Conservation (phyloP, 2,888 invertebrate species). For the Kuschelorhynchus macadamiae region DNA sequence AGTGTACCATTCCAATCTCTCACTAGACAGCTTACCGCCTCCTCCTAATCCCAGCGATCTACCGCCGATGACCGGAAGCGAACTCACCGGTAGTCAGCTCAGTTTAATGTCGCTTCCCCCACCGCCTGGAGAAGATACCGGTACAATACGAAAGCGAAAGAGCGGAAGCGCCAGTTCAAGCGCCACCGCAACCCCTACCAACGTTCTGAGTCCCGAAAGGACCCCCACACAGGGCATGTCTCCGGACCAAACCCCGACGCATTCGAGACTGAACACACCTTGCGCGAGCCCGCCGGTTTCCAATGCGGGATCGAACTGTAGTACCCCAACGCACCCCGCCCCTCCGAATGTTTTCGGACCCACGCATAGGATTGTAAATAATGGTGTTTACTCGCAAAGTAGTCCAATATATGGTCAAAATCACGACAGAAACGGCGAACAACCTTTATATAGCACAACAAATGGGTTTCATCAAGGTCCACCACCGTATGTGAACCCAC, state of each 20-base stretch:
- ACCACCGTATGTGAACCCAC: slow-evolving; percentile 67
- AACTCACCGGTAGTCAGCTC: slow-evolving; percentile 80
- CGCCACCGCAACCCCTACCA: slow-evolving; percentile 69
- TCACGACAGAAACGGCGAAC: slow-evolving; percentile 58
- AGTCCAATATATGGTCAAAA: slow-evolving; percentile 56
- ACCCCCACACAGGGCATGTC: slow-evolving; percentile 65
- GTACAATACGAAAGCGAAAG: slow-evolving; percentile 68
- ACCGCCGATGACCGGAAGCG: slow-evolving; percentile 70
- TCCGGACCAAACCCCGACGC: slow-evolving; percentile 68
- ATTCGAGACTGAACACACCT: slow-evolving; percentile 65
- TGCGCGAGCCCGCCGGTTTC: slow-evolving; percentile 65
- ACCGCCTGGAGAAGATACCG: slow-evolving; percentile 73
- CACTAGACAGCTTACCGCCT: slow-evolving; percentile 85
- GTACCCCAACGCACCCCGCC: slow-evolving; percentile 64
- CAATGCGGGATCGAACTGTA: slow-evolving; percentile 64
- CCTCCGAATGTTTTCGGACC: slow-evolving; percentile 63
- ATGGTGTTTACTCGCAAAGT: slow-evolving; percentile 46
- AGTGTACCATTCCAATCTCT: slow-evolving; percentile 83
- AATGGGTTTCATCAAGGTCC: slow-evolving; percentile 61
- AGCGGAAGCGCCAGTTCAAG: slow-evolving; percentile 57
- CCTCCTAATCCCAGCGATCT: slow-evolving; percentile 78
- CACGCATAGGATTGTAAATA: slow-evolving; percentile 55
- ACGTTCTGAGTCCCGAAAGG: slow-evolving; percentile 66
- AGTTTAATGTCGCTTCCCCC: slow-evolving; percentile 81
- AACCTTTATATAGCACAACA: slow-evolving; percentile 30